These are phyloP conservation scores for Pelosia muscerda DNA, from an alignment of 2,888 invertebrate species.

Conservation along the genomic window DNA sequence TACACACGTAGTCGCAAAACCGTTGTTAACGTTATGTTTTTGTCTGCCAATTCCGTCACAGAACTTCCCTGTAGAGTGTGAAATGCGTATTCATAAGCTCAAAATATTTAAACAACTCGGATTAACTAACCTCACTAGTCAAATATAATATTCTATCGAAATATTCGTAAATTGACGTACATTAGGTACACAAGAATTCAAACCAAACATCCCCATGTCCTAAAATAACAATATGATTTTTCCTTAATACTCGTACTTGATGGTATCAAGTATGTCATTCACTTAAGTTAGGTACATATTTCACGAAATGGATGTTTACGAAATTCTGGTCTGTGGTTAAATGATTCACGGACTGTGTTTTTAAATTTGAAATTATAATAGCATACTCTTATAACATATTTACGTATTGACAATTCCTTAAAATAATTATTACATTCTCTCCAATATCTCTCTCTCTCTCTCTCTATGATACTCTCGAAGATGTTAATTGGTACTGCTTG, in stretches of 20 bases:
- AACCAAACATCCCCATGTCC: constrained; percentile 45
- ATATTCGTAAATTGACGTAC: constrained; percentile 55
- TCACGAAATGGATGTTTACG: background rate
- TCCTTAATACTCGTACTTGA: constrained; percentile 44
- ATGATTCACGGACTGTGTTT: constrained; percentile 2
- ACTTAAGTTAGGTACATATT: background rate
- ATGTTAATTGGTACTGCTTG: too few relatives aligned
- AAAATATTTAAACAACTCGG: constrained; percentile 42
- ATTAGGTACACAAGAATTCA: constrained; percentile 47
- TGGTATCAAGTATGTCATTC: constrained; percentile 3
- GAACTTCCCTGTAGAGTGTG: constrained; percentile 39
- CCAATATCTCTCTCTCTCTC: too few relatives aligned
- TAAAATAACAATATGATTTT: constrained; percentile 31
- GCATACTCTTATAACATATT: too few relatives aligned
- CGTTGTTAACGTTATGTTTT: background rate
- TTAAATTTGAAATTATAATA: background rate
- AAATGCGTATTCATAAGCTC: constrained; percentile 39
- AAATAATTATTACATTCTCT: too few relatives aligned
- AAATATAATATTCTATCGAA: constrained; percentile 28
- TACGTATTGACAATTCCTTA: too few relatives aligned
- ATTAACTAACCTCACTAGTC: constrained; percentile 23
- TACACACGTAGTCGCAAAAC: background rate
- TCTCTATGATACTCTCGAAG: too few relatives aligned
- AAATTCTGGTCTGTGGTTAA: constrained; percentile 18
- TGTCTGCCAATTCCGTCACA: constrained; percentile 10